A percentile compares a stretch with the other conserved stretches of the same genome.
Evolutionary conservation across 2,797 vertebrate genomes (phyloP).

Genomic region (Lophius americanus): DNA sequence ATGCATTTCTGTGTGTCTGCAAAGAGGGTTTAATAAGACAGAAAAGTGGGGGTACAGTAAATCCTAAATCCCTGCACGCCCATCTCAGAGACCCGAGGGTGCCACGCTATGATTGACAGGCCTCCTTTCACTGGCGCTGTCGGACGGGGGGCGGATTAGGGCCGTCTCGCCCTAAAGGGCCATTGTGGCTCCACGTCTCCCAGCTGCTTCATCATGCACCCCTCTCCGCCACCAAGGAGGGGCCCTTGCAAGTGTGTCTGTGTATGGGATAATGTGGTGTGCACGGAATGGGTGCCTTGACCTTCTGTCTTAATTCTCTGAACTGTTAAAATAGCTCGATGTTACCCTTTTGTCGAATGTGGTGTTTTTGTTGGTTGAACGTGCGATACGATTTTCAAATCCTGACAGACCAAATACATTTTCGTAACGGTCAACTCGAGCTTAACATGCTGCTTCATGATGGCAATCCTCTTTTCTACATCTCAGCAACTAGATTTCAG

Average conservation of each 20-base stretch:
- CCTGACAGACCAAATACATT: background rate
- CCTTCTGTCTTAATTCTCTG: constrained; percentile 60
- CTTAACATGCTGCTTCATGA: background rate
- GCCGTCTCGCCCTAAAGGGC: constrained; percentile 79
- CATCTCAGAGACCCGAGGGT: constrained; percentile 77
- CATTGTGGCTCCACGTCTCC: constrained; percentile 79
- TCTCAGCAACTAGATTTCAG: background rate
- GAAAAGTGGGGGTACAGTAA: constrained; percentile 76
- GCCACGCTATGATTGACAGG: constrained; percentile 78
- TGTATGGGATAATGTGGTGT: constrained; percentile 33
- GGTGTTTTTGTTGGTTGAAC: constrained; percentile 14
- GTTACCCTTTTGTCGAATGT: constrained; percentile 15
- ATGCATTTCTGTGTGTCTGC: constrained; percentile 61
- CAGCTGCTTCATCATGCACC: constrained; percentile 76
- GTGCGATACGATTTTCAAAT: constrained; percentile 2
- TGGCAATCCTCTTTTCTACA: background rate
- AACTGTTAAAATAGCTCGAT: constrained; percentile 37
- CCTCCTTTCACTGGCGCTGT: constrained; percentile 76
- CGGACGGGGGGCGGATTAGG: constrained; percentile 79
- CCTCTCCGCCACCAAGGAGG: constrained; percentile 65
- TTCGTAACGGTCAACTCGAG: too few relatives aligned
- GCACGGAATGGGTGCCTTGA: constrained; percentile 48
- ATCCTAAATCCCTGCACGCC: constrained; percentile 74
- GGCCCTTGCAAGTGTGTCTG: constrained; percentile 48
- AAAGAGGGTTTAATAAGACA: constrained; percentile 68